A percentile compares a stretch with the other conserved stretches of the same genome.
Conservation (phyloP, 2,113 vertebrate genomes). For the Cyanistes caeruleus region DNA sequence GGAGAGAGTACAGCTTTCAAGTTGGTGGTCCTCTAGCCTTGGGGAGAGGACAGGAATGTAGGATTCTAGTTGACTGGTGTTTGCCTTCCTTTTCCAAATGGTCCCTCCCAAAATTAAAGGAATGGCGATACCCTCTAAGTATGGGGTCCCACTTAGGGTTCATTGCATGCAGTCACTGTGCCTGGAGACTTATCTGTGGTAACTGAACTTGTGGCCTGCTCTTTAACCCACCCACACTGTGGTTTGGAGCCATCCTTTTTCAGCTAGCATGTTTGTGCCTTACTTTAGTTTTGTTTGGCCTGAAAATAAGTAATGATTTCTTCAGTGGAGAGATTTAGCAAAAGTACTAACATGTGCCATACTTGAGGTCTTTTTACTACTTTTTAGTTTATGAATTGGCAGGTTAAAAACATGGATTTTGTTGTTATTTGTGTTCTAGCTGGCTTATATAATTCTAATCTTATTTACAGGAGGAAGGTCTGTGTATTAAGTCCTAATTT, state of each 20-base stretch:
- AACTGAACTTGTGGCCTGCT: neutral
- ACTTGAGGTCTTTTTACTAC: neutral
- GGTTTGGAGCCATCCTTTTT: conserved; percentile 6
- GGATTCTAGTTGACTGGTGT: neutral
- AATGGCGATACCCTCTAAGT: neutral
- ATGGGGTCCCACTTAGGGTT: neutral
- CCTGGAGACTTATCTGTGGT: neutral
- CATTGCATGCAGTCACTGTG: neutral
- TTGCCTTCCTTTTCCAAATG: neutral
- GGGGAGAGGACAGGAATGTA: neutral
- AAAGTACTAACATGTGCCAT: neutral
- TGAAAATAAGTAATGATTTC: neutral
- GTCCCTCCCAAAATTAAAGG: neutral
- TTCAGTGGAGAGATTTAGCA: neutral
- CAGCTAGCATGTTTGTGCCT: neutral
- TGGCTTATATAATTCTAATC: neutral
- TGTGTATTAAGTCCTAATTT: neutral
- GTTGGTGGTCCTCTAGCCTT: neutral
- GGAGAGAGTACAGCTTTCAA: neutral
- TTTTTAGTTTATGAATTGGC: neutral
- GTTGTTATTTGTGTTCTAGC: neutral
- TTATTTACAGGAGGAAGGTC: neutral
- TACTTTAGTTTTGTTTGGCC: neutral
- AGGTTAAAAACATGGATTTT: neutral
- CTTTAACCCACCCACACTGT: neutral